These are phyloP conservation scores for Heliconius nattereri DNA, from an alignment of 1,140 invertebrate genomes.

Conservation along the genomic window DNA sequence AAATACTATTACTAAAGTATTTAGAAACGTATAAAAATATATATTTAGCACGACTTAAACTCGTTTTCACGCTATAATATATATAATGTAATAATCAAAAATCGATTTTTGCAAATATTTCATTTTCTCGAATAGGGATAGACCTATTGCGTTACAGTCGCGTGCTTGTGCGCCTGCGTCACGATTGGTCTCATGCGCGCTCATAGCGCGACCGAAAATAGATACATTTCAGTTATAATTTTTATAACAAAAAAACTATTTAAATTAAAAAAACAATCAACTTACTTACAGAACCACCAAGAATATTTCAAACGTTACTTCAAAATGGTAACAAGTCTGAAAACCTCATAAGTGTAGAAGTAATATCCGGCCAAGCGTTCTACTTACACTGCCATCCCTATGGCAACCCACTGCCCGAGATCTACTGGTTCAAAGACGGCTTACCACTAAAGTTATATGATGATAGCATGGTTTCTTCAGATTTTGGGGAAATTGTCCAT, in stretches of 20 bases:
- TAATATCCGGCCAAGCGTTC: slow-evolving; percentile 65
- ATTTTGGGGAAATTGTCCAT: slow-evolving; percentile 65
- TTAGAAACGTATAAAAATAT: no score
- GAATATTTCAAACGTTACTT: slow-evolving; percentile 62
- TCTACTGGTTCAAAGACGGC: slow-evolving; percentile 77
- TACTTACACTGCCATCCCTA: slow-evolving; percentile 70
- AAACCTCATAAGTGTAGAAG: slow-evolving; percentile 53
- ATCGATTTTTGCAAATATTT: no score
- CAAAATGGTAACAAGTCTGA: slow-evolving; percentile 46
- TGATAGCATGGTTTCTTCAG: slow-evolving; percentile 59
- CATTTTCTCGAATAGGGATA: no score
- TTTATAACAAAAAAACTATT: neutral
- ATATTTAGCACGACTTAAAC: no score
- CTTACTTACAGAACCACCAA: slow-evolving; percentile 64
- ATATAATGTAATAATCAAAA: no score
- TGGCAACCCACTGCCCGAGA: slow-evolving; percentile 66
- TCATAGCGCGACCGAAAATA: no score
- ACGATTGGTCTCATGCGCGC: no score
- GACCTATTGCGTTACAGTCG: no score
- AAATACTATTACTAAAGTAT: no score
- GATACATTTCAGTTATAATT: no score
- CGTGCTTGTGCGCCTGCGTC: no score
- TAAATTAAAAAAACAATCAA: slow-evolving; percentile 17
- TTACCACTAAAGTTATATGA: slow-evolving; percentile 63
- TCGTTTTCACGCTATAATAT: no score